phyloP scores from a whole-genome alignment of 2,888 invertebrate genomes.

The Drosophila mercatorum region DNA sequence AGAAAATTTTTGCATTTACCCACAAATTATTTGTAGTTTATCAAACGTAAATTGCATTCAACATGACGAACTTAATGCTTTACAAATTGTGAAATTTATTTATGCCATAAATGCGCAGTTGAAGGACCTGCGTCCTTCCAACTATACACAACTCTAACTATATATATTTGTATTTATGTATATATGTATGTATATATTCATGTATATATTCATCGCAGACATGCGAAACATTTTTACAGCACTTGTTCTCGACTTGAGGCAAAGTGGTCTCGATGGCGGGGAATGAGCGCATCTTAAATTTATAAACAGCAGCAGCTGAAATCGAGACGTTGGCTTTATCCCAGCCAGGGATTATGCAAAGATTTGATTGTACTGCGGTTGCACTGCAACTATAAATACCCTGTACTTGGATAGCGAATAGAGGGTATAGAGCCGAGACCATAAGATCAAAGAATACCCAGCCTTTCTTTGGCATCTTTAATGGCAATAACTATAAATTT shows the following conservation, averaged over 20 bases:
- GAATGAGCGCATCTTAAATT: slow-evolving; percentile 33
- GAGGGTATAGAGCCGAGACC: neutral
- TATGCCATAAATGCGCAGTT: slow-evolving; percentile 10
- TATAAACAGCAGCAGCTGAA: slow-evolving; percentile 27
- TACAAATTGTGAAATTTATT: slow-evolving; percentile 21
- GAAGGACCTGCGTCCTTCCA: neutral
- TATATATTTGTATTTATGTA: slow-evolving; percentile 21
- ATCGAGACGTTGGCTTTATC: slow-evolving; percentile 14
- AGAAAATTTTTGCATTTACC: slow-evolving; percentile 9
- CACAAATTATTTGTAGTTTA: slow-evolving; percentile 8
- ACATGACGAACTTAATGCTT: slow-evolving; percentile 13
- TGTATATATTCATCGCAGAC: slow-evolving; percentile 39
- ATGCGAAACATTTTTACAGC: slow-evolving; percentile 48
- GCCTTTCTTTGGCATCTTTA: no score
- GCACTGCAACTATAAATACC: neutral
- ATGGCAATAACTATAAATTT: no score
- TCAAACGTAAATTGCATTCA: slow-evolving; percentile 27
- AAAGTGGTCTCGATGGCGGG: slow-evolving; percentile 2
- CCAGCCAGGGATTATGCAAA: slow-evolving; percentile 10
- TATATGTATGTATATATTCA: slow-evolving; percentile 23
- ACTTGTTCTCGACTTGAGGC: slow-evolving; percentile 36
- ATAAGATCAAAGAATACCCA: no score
- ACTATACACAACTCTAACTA: slow-evolving; percentile 1
- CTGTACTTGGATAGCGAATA: neutral
- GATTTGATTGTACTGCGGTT: slow-evolving; percentile 2